Evolutionary conservation across 92 coral and sea anemone genomes (phyloP).

Genomic region (Paramuricea clavata): DNA sequence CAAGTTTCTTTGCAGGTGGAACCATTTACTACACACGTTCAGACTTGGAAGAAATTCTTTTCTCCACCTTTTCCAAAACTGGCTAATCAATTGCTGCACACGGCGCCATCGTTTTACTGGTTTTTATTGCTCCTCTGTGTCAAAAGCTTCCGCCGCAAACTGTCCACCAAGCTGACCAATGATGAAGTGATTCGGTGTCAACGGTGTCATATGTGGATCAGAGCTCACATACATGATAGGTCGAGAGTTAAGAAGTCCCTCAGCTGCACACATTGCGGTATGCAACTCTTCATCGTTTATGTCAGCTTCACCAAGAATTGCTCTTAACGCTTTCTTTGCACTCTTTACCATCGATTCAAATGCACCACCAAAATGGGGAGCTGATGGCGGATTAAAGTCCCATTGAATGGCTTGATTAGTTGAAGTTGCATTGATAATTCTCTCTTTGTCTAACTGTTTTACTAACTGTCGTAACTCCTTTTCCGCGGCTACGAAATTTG

Average conservation of each 20-base stretch:
- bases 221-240: slow-evolving; percentile 4
- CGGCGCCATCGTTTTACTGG: slow-evolving; percentile 67
- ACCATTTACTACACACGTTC: slow-evolving; percentile 62
- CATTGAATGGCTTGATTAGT: neutral
- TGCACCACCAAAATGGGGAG: slow-evolving; percentile 19
- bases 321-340: slow-evolving; percentile 16
- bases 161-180: slow-evolving; percentile 60
- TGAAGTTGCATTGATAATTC: neutral
- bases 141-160: slow-evolving; percentile 65
- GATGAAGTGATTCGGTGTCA: slow-evolving; percentile 53
- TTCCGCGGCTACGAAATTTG: slow-evolving; percentile 24
- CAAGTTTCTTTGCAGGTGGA: slow-evolving; percentile 53
- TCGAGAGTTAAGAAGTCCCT: neutral
- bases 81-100: slow-evolving; percentile 61
- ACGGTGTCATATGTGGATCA: slow-evolving; percentile 32
- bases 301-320: slow-evolving; percentile 22
- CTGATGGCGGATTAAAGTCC: slow-evolving; percentile 2
- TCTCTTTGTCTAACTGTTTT: neutral
- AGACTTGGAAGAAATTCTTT: slow-evolving; percentile 66
- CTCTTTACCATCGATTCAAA: slow-evolving; percentile 36
- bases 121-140: slow-evolving; percentile 34
- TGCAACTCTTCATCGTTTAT: slow-evolving; percentile 23
- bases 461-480: neutral
- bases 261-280: slow-evolving; percentile 20
- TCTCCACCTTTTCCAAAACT: slow-evolving; percentile 71